Evolutionary conservation across 2,113 vertebrate species (phyloP), one percentile per base, ranked within the genome.

Genomic region (Tapirus terrestris): DNA sequence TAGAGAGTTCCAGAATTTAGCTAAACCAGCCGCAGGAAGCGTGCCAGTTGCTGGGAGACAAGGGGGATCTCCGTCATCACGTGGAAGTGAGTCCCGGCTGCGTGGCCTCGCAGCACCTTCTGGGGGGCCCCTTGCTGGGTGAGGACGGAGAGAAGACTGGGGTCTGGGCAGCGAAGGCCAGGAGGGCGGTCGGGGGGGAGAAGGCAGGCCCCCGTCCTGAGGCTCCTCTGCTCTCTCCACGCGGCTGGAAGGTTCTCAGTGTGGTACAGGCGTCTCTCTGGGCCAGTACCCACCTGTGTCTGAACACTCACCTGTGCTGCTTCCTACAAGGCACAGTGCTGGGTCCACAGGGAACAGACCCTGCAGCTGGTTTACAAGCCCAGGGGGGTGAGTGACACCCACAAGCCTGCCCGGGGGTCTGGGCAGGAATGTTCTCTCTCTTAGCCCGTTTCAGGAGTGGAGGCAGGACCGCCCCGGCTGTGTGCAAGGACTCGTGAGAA

Each of bases 151-250:
- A 43, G 75, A 33, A 6, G 39, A 3, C 23, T 12, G 31, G 12
- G 29, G 53, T 23, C 39, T 5, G 1, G 39, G 53, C 53, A 63
- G 53, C 16, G 6, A 18, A 21, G 77, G 31, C 1, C 20, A 2
- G 16, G 14, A 18, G 9, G 11, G 48, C 33, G 2, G 3, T 12
- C 17, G 3, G 48, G 60, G n/a, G n/a, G 0, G 36, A 33, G 72
- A 27, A 21, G 11, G 16, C 25, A 1, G 8, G 67, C 27, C 11
- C 2, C 31, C 3, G 1, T 11, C n/a, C 58, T 10, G 60, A 4
- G 0, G 7, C 43, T 45, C 60, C 58, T 25, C 31, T 12, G 58
- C 63, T 33, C 6, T 45, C 25, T 12, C 9, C 11, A 0, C 4
- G 18, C 4, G 2, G 33, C 33, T 4, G 9, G n/a, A 10, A 29